Base-by-base conservation (phyloP, 2,888 invertebrate genomes). In the Zygothrica quintamaculata region DNA sequence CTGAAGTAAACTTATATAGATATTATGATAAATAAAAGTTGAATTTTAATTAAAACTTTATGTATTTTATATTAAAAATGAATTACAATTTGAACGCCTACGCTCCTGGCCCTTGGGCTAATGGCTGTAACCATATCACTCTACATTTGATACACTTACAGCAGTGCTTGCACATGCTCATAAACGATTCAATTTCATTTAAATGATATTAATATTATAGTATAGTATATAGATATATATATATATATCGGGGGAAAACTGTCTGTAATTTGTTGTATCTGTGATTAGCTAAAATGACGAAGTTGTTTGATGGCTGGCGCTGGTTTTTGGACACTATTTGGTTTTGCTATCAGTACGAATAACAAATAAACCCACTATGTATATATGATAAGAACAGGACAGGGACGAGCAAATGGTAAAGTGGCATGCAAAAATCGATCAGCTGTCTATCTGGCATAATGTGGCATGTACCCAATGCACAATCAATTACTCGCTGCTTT, bases 351-450 rank as follows among this genome's bases (percentile, higher is more conserved):
- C 12, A 25, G 40, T 39, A 25, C 9, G 29, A 44, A 69, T 53
- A 50, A 15, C 36, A 70, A 76, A 76, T 43, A 52, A 40, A 60
- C 33, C 52, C 34, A 59, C 16, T 8, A 5, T 9, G 31, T 61
- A 25, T 8, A 5, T 9, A 25, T 61, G 77, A 73, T 66, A 73
- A 68, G 58, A 26, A n/a, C n/a, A n/a, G n/a, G n/a, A n/a, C n/a
- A n/a, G 43, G 18, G 47, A 57, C 51, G 65, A 44, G 39, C 33
- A 40, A 48, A 44, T 3, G 2, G 18, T 15, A 1, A 25, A 29
- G 13, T 58, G 64, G 58, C 79, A 85, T 82, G 88, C 84, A 85
- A 87, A 82, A 82, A 82, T 82, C 81, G 81, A 82, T 82, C 88
- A 85, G 84, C 67, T 82, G 81, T 77, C 81, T 59, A 25, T 11